These are phyloP conservation scores for Colossoma macropomum DNA, from an alignment of 2,113 vertebrate genomes.

Conservation along the genomic window DNA sequence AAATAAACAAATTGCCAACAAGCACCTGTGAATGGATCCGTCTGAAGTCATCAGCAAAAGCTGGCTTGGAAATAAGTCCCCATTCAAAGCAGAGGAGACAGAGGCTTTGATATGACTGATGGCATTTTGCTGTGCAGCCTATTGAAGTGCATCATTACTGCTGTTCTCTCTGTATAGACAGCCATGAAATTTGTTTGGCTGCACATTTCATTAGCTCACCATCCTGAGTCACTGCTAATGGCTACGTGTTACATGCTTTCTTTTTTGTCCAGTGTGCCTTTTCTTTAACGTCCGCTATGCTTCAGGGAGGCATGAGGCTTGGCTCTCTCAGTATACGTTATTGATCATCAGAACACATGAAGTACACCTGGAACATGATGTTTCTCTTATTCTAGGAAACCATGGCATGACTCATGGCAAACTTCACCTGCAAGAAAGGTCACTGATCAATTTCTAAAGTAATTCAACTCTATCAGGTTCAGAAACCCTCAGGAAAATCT, in stretches of 20 bases:
- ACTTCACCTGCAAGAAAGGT: conserved; percentile 20
- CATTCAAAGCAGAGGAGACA: conserved; percentile 57
- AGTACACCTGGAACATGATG: neutral
- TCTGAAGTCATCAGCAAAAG: conserved; percentile 70
- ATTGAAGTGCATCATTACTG: conserved; percentile 65
- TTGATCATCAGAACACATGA: conserved; percentile 3
- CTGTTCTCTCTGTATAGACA: conserved; percentile 48
- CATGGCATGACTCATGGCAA: neutral
- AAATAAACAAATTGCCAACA: conserved; percentile 54
- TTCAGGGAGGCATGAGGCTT: conserved; percentile 58
- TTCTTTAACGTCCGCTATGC: conserved; percentile 61
- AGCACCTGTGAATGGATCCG: conserved; percentile 50
- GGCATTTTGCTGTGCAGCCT: conserved; percentile 66
- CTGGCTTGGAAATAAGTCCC: conserved; percentile 54
- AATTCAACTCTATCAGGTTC: neutral
- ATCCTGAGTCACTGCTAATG: conserved; percentile 55
- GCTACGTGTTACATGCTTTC: conserved; percentile 59
- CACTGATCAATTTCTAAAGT: neutral
- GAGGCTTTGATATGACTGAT: conserved; percentile 72
- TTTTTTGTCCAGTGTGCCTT: conserved; percentile 49
- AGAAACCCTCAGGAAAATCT: neutral
- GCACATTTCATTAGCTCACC: conserved; percentile 70
- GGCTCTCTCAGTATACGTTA: conserved; percentile 40
- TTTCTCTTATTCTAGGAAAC: conserved; percentile 1
- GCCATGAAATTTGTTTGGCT: conserved; percentile 54